phyloP scores from a whole-genome alignment of 2,797 vertebrate species.

The Sorex maritimensis region DNA sequence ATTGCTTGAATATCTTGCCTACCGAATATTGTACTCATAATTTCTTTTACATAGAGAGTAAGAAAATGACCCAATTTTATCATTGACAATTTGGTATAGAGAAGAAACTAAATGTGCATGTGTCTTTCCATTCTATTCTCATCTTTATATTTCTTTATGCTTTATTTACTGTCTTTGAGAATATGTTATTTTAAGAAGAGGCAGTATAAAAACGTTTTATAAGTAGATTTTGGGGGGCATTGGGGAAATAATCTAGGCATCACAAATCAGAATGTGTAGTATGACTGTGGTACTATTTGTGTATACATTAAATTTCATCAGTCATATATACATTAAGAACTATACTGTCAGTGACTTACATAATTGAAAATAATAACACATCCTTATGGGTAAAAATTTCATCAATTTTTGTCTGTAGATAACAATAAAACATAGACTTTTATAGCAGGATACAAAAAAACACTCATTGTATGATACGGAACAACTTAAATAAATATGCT shows the following conservation, averaged over 20 bases:
- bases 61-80: neutral
- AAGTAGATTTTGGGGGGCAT: neutral
- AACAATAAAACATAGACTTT: neutral
- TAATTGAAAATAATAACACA: neutral
- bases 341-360: neutral
- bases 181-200: neutral
- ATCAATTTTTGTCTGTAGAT: neutral
- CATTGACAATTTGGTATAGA: neutral
- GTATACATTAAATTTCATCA: constrained; percentile 10
- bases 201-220: neutral
- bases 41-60: neutral
- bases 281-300: neutral
- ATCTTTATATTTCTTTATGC: neutral
- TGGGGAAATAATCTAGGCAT: neutral
- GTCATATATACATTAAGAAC: neutral
- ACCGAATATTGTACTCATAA: neutral
- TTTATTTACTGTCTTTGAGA: neutral
- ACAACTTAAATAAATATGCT: neutral
- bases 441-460: neutral
- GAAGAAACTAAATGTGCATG: neutral
- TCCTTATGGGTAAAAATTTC: neutral
- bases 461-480: neutral
- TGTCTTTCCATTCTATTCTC: neutral
- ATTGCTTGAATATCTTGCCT: neutral
- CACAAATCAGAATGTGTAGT: neutral